A percentile compares a stretch with the other conserved stretches of the same genome.
These are phyloP conservation scores for Carabus problematicus DNA, from an alignment of 2,888 invertebrate species.

Conservation along the genomic window DNA sequence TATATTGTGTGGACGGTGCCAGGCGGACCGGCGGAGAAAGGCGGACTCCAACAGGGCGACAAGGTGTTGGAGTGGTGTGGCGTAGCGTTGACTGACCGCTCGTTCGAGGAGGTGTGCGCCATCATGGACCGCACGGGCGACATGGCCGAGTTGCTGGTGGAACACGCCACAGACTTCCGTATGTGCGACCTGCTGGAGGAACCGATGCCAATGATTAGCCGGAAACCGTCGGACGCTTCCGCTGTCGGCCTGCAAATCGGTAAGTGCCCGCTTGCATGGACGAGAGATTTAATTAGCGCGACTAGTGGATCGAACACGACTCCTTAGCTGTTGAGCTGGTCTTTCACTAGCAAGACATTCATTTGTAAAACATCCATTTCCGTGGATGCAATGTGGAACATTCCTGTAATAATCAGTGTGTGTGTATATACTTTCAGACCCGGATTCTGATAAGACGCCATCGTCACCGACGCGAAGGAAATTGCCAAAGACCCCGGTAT, in stretches of 20 bases:
- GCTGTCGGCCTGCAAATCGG: conserved; percentile 69
- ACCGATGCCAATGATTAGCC: conserved; percentile 62
- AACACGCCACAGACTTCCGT: conserved; percentile 78
- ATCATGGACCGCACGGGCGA: conserved; percentile 90
- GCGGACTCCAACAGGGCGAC: conserved; percentile 87
- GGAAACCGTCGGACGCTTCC: conserved; percentile 59
- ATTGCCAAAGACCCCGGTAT: conserved; percentile 97
- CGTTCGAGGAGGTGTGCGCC: conserved; percentile 91
- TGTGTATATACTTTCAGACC: conserved; percentile 68
- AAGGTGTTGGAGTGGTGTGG: conserved; percentile 93
- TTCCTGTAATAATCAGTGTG: not conserved
- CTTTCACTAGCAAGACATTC: too few species aligned
- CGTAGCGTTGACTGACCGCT: conserved; percentile 85
- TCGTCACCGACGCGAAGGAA: conserved; percentile 91
- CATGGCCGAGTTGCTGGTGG: conserved; percentile 84
- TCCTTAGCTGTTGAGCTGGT: not conserved
- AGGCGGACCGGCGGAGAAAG: conserved; percentile 90
- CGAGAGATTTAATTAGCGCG: not conserved
- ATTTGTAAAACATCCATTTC: not conserved
- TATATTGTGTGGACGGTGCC: conserved; percentile 92
- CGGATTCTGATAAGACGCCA: conserved; percentile 83
- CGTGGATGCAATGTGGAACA: not conserved
- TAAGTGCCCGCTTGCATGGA: conserved; percentile 51
- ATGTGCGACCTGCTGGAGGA: conserved; percentile 76
- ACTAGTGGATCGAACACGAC: too few species aligned